A percentile compares a stretch with the other conserved stretches of the same genome.
Conservation (phyloP, 2,113 vertebrate genomes). For the Bubo bubo region DNA sequence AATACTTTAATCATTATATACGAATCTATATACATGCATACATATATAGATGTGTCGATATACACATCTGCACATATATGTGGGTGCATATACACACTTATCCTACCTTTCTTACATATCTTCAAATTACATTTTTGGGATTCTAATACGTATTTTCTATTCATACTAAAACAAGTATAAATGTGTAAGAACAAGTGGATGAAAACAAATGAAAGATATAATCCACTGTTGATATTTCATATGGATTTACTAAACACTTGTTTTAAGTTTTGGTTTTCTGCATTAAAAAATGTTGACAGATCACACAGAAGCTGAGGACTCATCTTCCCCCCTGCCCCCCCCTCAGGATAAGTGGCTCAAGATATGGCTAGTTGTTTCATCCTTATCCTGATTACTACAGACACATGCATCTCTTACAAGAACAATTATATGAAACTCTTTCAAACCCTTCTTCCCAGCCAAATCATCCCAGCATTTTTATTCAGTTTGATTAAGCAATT, state of each 20-base stretch:
- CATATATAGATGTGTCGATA: accelerated
- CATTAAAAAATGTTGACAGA: background rate
- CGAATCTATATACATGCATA: background rate
- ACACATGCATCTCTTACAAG: background rate
- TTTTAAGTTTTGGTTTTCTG: background rate
- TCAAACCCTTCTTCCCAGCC: background rate
- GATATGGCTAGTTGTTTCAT: background rate
- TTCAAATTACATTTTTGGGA: background rate
- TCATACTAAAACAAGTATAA: background rate
- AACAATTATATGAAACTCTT: background rate
- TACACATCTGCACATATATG: background rate
- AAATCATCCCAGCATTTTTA: background rate
- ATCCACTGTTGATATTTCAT: background rate
- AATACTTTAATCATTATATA: background rate
- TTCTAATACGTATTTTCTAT: background rate
- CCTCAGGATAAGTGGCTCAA: background rate
- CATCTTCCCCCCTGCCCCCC: background rate
- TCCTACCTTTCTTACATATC: background rate
- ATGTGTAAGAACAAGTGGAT: background rate
- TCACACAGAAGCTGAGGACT: background rate
- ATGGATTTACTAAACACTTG: background rate
- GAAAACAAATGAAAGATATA: background rate
- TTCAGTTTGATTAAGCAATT: slow-evolving; percentile 11
- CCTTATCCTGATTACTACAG: background rate
- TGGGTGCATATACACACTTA: background rate